phyloP scores from a whole-genome alignment of 2,113 vertebrate species.

The Mus spicilegus region DNA sequence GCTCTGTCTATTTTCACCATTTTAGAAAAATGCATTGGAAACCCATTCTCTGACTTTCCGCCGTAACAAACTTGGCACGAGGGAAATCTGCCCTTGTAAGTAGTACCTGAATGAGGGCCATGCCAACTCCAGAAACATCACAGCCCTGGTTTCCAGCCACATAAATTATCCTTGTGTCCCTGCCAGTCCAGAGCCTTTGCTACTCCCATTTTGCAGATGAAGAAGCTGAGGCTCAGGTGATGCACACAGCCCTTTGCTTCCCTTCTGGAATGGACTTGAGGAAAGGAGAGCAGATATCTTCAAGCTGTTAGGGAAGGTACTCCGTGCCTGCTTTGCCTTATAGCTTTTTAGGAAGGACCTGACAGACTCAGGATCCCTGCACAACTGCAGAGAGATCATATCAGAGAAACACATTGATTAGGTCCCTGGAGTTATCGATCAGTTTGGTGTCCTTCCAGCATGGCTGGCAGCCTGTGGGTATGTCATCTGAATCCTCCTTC shows the following conservation, averaged over 20 bases:
- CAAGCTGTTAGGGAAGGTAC: not conserved
- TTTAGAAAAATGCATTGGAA: not conserved
- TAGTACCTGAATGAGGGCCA: not conserved
- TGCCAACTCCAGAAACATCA: no score
- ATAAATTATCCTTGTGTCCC: fast-evolving
- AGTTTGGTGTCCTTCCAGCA: not conserved
- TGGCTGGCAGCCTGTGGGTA: not conserved
- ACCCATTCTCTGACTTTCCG: not conserved
- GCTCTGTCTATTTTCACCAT: not conserved
- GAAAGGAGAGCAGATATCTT: not conserved
- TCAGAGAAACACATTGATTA: conserved; percentile 50
- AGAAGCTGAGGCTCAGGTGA: not conserved
- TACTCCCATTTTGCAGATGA: conserved; percentile 13
- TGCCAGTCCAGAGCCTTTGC: not conserved
- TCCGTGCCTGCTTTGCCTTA: not conserved
- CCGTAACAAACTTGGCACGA: not conserved
- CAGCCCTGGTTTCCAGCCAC: fast-evolving
- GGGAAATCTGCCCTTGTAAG: not conserved
- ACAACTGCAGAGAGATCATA: conserved; percentile 30
- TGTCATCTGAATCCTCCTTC: not conserved
- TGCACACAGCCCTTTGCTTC: not conserved
- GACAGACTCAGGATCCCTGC: not conserved
- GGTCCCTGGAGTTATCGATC: conserved; percentile 38
- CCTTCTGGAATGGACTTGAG: not conserved
- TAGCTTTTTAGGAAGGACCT: not conserved